A percentile compares a stretch with the other conserved stretches of the same genome.
These are phyloP conservation scores for Dermochelys coriacea DNA, from an alignment of 2,797 vertebrate genomes.

Conservation along the genomic window DNA sequence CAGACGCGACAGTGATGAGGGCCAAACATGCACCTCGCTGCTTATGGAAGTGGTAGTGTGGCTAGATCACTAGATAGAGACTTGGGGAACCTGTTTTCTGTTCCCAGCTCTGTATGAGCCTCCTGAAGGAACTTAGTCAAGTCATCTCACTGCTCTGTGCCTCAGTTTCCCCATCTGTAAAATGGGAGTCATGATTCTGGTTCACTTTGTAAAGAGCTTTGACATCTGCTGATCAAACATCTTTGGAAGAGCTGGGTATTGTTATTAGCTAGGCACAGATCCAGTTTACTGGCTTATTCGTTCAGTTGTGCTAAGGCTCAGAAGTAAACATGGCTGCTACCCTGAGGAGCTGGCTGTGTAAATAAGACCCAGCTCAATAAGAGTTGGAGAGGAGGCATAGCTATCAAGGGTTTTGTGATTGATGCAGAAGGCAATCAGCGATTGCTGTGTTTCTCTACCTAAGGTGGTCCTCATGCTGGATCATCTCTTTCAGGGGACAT, in stretches of 20 bases:
- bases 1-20: background rate
- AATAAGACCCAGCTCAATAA: background rate
- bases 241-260: background rate
- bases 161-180: background rate
- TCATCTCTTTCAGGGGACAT: background rate
- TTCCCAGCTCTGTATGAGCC: too few species aligned
- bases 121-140: background rate
- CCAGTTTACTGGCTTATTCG: background rate
- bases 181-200: background rate
- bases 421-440: background rate
- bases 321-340: background rate
- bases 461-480: background rate
- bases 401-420: background rate
- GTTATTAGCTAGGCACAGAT: background rate
- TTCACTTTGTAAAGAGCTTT: background rate
- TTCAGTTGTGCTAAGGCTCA: background rate
- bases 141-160: background rate
- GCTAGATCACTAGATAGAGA: too few species aligned
- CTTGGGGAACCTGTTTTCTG: too few species aligned
- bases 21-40: background rate
- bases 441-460: background rate
- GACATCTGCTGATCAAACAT: background rate
- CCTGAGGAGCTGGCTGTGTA: background rate
- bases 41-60: too few species aligned
- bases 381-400: too few species aligned